These are phyloP conservation scores for Drosophila bipectinata DNA, from an alignment of 1,140 invertebrate species.

Conservation along the genomic window DNA sequence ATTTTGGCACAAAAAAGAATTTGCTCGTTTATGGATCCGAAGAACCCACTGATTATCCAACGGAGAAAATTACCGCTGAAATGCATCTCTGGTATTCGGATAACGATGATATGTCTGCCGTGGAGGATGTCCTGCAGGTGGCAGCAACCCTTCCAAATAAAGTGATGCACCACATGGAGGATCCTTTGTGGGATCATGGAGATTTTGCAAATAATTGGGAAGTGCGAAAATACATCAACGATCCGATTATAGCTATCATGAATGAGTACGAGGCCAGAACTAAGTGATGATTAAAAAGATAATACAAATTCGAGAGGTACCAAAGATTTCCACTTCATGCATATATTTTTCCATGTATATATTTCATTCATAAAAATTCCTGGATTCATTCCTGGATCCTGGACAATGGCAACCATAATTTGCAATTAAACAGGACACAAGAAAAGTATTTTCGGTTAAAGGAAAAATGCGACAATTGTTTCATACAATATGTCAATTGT, in stretches of 20 bases:
- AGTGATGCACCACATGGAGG: slow-evolving; percentile 40
- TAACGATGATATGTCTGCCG: slow-evolving; percentile 85
- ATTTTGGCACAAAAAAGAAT: slow-evolving; percentile 83
- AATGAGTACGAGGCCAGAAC: slow-evolving; percentile 41
- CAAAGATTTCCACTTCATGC: too few species aligned
- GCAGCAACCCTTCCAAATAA: slow-evolving; percentile 37
- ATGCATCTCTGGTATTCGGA: slow-evolving; percentile 88
- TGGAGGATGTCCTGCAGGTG: slow-evolving; percentile 22
- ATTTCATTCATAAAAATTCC: too few species aligned
- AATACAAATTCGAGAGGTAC: too few species aligned
- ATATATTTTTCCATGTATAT: too few species aligned
- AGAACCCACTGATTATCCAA: slow-evolving; percentile 86
- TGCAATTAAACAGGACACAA: too few species aligned
- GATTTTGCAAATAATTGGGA: slow-evolving; percentile 84
- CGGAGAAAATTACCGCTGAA: slow-evolving; percentile 69
- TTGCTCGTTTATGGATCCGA: slow-evolving; percentile 79
- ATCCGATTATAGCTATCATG: slow-evolving; percentile 84
- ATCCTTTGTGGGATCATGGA: slow-evolving; percentile 37
- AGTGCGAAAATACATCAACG: slow-evolving; percentile 79
- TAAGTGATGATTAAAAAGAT: slow-evolving; percentile 3
- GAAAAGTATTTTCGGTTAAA: too few species aligned
- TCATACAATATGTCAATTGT: too few species aligned
- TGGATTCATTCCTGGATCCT: too few species aligned
- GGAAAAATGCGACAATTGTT: too few species aligned
- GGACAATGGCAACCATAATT: too few species aligned